Evolutionary conservation across 2,888 invertebrate genomes (phyloP).

Genomic region (Sarcophaga carnaria): DNA sequence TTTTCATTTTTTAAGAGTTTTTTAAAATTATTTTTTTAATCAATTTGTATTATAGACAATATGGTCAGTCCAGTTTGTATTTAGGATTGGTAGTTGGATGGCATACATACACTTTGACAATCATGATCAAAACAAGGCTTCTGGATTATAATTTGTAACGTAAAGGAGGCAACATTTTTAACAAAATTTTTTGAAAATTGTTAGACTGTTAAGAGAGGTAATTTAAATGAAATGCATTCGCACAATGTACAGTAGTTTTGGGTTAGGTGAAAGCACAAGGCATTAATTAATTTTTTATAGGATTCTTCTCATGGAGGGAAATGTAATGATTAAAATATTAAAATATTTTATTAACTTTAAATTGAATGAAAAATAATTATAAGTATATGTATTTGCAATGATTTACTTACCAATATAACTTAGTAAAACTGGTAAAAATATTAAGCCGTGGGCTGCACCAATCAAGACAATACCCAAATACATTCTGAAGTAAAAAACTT

Average conservation of each 20-base stretch:
- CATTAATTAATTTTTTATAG: slow-evolving; percentile 39
- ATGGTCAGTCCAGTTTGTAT: too few species aligned
- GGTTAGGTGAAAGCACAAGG: slow-evolving; percentile 43
- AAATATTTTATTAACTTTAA: background rate
- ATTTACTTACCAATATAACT: slow-evolving; percentile 93
- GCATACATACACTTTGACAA: too few species aligned
- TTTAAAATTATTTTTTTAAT: too few species aligned
- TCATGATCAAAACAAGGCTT: too few species aligned
- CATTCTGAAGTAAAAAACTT: slow-evolving; percentile 98
- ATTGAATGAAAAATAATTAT: background rate
- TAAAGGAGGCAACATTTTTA: too few species aligned
- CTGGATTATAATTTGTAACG: too few species aligned
- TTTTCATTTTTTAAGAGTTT: too few species aligned
- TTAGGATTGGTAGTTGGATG: too few species aligned
- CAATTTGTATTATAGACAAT: too few species aligned
- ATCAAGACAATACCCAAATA: slow-evolving; percentile 98
- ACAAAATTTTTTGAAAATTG: too few species aligned
- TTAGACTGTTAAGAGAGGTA: too few species aligned
- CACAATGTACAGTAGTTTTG: slow-evolving; percentile 9
- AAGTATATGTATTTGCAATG: background rate
- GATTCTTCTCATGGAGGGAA: slow-evolving; percentile 39
- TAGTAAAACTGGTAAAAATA: slow-evolving; percentile 98
- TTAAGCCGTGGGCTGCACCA: slow-evolving; percentile 98
- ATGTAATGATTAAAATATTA: slow-evolving; percentile 20
- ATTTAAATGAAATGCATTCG: too few species aligned